Base-by-base conservation (phyloP, 37 sponge, comb jelly and placozoan genomes). In the Ephydatia muelleri region DNA sequence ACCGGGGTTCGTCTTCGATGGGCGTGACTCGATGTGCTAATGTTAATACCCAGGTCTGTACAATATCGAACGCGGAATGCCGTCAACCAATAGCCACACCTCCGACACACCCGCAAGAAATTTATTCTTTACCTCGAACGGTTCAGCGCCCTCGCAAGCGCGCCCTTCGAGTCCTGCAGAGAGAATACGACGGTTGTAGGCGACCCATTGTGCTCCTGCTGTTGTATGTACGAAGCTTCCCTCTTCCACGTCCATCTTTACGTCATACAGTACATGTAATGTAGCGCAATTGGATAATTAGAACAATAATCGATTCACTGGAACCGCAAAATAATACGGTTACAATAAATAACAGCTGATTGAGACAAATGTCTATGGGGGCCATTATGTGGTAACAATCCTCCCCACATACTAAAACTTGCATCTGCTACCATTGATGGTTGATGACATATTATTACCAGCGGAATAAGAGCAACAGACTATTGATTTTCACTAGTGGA, bases 21-120 rank as follows among this genome's bases (percentile, higher is more conserved):
- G 96, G 29, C 99, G 95, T 14, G 99, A 99, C 82, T 99, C 99
- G 21, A 99, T 96, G 84, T 99, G 99, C 12, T 91, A 94, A 99
- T 82, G 84, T 89, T 97, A 12, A 99, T 79, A 22, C 87, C 86
- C 3, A 96, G 83, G 22, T 88, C 80, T n/a, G n/a, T 38, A 22
- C 21, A 65, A 16, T 16, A 57, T 57, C 57, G 57, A 57, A 1
- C 9, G 57, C 9, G 0, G 57, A 57, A 72, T 72, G 13, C n/a
- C 30, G n/a, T 28, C 13, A 65, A 65, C 22, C 21, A 21, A 65
- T 21, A 22, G 57, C 36, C 77, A 76, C 38, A 76, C 28, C 77
- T 16, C 13, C 30, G 16, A 34, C 34, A 34, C 30, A 33, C 32
- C 72, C 30, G 12, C 72, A 71, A 33, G 30, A 33, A 21, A 26